phyloP scores from a whole-genome alignment of 2,888 invertebrate genomes.

The Brassicogethes aeneus region DNA sequence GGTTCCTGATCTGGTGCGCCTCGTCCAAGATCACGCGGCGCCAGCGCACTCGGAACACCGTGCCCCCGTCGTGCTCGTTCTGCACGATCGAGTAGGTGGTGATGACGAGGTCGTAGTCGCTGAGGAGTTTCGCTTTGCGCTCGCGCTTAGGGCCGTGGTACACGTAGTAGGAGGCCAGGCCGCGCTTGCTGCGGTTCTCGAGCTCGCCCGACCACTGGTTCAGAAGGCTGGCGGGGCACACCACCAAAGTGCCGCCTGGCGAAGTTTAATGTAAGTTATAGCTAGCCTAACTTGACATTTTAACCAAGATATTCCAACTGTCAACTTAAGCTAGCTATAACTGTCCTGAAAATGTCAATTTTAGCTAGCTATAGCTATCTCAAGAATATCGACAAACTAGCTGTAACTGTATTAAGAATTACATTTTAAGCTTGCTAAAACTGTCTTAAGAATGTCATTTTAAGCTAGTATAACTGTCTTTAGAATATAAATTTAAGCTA shows the following conservation, averaged over 20 bases:
- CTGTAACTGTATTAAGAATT: no score
- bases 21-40: constrained; percentile 85
- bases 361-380: no score
- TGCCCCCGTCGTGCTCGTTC: constrained; percentile 52
- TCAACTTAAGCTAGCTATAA: no score
- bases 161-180: constrained; percentile 53
- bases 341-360: no score
- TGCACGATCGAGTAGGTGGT: constrained; percentile 78
- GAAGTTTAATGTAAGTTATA: constrained; percentile 20
- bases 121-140: constrained; percentile 39
- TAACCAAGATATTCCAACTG: no score
- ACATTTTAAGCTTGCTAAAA: no score
- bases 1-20: constrained; percentile 85
- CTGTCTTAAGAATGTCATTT: no score
- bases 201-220: constrained; percentile 87
- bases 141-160: constrained; percentile 80
- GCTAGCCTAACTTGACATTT: no score
- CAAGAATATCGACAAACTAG: no score
- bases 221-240: constrained; percentile 86
- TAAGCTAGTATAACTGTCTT: no score
- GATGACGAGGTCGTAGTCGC: constrained; percentile 73
- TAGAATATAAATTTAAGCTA: no score
- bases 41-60: constrained; percentile 68
- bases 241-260: constrained; percentile 77
- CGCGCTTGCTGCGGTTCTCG: constrained; percentile 49